Percentiles rank a stretch among this genome's conserved stretches.
Evolutionary conservation across 2,888 invertebrate genomes (phyloP).

Genomic region (Marronus borbonicus): DNA sequence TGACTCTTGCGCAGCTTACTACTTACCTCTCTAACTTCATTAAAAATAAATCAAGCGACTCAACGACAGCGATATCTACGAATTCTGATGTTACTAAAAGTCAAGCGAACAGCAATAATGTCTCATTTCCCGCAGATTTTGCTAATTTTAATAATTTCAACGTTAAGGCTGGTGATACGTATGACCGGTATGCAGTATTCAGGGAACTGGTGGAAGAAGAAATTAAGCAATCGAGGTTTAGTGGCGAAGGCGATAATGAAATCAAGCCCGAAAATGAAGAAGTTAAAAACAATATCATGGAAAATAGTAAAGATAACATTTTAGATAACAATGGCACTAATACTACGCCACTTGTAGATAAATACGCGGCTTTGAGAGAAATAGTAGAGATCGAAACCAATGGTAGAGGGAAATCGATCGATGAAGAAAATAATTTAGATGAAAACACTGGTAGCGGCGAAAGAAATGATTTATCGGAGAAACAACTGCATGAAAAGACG

Average conservation of each 20-base stretch:
- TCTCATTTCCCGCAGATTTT: constrained; percentile 77
- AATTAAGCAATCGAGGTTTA: constrained; percentile 73
- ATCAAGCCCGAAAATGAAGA: constrained; percentile 63
- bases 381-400: constrained; percentile 76
- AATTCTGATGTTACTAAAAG: constrained; percentile 55
- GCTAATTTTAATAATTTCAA: constrained; percentile 74
- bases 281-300: constrained; percentile 56
- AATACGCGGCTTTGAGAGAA: constrained; percentile 87
- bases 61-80: constrained; percentile 59
- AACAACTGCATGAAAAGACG: constrained; percentile 50
- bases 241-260: constrained; percentile 65
- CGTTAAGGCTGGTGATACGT: constrained; percentile 64
- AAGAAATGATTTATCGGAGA: constrained; percentile 57
- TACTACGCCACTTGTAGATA: constrained; percentile 74
- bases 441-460: constrained; percentile 62
- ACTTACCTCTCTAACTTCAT: constrained; percentile 80
- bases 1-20: constrained; percentile 90
- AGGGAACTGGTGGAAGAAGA: constrained; percentile 87
- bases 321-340: constrained; percentile 54
- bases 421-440: constrained; percentile 66
- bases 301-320: constrained; percentile 30
- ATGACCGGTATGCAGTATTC: constrained; percentile 91
- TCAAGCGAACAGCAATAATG: neutral
- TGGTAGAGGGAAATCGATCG: constrained; percentile 62
- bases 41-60: constrained; percentile 68